Evolutionary conservation across 1,140 invertebrate genomes (phyloP).

Genomic region (Zeugodacus cucurbitae): DNA sequence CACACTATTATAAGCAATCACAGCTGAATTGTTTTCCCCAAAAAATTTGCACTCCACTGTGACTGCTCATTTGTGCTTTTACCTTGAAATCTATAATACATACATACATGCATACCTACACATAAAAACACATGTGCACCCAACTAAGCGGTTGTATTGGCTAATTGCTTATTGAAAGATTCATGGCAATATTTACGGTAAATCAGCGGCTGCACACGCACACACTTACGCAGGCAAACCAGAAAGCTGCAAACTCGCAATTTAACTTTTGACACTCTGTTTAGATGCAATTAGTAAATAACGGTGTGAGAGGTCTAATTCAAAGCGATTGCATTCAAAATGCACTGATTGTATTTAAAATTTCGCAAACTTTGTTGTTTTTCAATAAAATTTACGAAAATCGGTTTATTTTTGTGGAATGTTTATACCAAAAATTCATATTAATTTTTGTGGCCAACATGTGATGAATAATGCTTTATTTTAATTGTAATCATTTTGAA

Average conservation of each 20-base stretch:
- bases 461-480: too few species aligned
- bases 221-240: not conserved
- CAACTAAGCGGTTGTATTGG: not conserved
- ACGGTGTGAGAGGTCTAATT: too few species aligned
- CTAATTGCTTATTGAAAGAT: constrained; percentile 29
- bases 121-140: not conserved
- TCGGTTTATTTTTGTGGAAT: not conserved
- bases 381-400: not conserved
- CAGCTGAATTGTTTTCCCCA: not conserved
- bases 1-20: not conserved
- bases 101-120: not conserved
- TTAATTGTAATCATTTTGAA: too few species aligned
- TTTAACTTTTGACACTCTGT: constrained; percentile 16
- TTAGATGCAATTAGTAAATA: constrained; percentile 20
- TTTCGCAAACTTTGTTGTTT: not conserved
- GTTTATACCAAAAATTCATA: not conserved
- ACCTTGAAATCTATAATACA: not conserved
- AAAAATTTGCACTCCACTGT: not conserved
- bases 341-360: not conserved
- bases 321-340: not conserved
- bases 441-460: too few species aligned
- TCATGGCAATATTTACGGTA: not conserved
- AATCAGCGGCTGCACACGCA: not conserved
- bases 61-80: not conserved
- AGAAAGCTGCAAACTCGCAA: not conserved